Evolutionary conservation across 2,888 invertebrate species (phyloP).

Genomic region (Nomada ruficornis): DNA sequence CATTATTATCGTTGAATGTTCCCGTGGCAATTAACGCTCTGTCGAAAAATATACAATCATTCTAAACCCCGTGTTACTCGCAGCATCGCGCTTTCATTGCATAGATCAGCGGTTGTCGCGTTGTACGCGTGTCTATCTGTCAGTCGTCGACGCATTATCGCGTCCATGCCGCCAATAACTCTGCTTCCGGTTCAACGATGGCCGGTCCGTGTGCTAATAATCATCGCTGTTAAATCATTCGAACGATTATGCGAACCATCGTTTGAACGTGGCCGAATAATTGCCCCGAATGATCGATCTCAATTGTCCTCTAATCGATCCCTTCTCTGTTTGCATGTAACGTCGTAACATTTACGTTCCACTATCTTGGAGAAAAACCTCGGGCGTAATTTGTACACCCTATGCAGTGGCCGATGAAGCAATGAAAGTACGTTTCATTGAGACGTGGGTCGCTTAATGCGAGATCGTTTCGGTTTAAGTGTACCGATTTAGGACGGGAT

Average conservation of each 20-base stretch:
- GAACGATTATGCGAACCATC: constrained; percentile 48
- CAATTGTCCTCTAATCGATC: constrained; percentile 16
- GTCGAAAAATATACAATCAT: not conserved
- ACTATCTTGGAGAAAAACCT: not conserved
- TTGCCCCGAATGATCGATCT: constrained; percentile 36
- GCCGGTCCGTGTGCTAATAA: constrained; percentile 49
- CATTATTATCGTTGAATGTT: no score
- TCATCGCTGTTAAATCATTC: constrained; percentile 50
- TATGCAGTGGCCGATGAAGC: constrained; percentile 21
- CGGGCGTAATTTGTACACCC: constrained; percentile 46
- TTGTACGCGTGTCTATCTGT: constrained; percentile 59
- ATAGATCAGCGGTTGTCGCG: constrained; percentile 52
- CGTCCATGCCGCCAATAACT: constrained; percentile 52
- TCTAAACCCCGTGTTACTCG: not conserved
- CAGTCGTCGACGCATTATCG: constrained; percentile 64
- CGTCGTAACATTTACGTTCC: constrained; percentile 35
- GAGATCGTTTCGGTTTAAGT: constrained; percentile 11
- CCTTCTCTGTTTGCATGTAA: constrained; percentile 46
- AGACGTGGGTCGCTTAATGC: not conserved
- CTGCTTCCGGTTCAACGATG: constrained; percentile 41
- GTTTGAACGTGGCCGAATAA: constrained; percentile 58
- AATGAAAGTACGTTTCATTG: constrained; percentile 47
- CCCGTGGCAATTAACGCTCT: no score
- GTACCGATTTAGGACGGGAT: not conserved
- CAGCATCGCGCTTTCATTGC: constrained; percentile 8